Evolutionary conservation across 2,888 invertebrate species (phyloP), one percentile per base, ranked within the genome.

Genomic region (Macaria liturata): DNA sequence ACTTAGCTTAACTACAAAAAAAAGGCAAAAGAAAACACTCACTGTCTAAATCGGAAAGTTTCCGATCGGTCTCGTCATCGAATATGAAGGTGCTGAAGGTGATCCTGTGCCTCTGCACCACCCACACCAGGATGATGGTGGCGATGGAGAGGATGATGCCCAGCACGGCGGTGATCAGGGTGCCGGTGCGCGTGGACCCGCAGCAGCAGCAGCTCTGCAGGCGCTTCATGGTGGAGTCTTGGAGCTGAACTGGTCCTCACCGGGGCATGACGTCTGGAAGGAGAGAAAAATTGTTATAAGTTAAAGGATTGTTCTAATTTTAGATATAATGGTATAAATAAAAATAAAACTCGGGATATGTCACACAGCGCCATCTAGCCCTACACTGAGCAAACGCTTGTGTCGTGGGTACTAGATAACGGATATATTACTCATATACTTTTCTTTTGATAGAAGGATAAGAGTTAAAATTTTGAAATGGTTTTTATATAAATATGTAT

Each of bases 1-100:
- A 20, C 20, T 20, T 20, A 20, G 20, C 20, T 20, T 20, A 20
- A 20, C 20, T 20, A 20, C 20, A 20, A 20, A 39, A 39, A 46
- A n/a, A 8, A 32, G 32, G 3, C n/a, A 31, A 47, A 46, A 8
- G 32, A 31, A 37, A 7, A 4, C 20, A 89, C 92, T 86, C 76
- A 94, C 94, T 95, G 77, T 94, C 93, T 74, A 92, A 92, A 71
- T 94, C 93, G 71, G 95, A 94, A 45, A 96, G 83, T 57, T 81
- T 84, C 64, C 70, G 87, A 64, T 90, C 89, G 43, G 84, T 82
- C 6, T 87, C 84, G 74, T 94, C 93, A 76, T 95, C 95, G 66
- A 97, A 93, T 44, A 97, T 92, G 76, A 96, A 95, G n/a, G 96
- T 96, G 77, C 94, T 95, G 84, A 96, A 95, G 69, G 95, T 94